Evolutionary conservation across 2,113 vertebrate genomes (phyloP).

Genomic region (Rhinopithecus roxellana): DNA sequence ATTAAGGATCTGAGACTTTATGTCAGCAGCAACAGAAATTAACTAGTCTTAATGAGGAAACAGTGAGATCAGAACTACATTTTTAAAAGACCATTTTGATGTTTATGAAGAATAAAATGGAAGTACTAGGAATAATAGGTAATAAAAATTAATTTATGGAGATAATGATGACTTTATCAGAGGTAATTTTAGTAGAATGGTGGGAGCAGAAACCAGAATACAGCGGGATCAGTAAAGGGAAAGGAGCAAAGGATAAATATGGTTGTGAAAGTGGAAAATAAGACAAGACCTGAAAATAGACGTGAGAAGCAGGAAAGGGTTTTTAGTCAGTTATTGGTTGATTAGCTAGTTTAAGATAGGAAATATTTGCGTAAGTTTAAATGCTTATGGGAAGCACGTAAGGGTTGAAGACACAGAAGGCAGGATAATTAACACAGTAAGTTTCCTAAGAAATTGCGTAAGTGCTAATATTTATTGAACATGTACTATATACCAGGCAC

Average conservation of each 20-base stretch:
- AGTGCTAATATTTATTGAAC: conserved; percentile 9
- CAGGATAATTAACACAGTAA: background rate
- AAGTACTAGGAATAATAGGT: background rate
- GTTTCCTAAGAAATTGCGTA: background rate
- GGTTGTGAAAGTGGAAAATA: background rate
- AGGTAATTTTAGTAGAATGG: background rate
- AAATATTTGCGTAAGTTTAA: background rate
- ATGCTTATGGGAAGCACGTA: background rate
- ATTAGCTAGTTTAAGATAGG: background rate
- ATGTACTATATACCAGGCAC: background rate
- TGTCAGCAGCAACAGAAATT: background rate
- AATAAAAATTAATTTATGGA: conserved; percentile 20
- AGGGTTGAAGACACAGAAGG: background rate
- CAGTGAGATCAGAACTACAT: background rate
- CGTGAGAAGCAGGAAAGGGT: background rate
- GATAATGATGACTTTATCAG: background rate
- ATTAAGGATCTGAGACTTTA: background rate
- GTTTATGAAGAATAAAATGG: background rate
- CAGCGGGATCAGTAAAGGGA: background rate
- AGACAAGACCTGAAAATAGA: conserved; percentile 2
- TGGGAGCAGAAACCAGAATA: background rate
- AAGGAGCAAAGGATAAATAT: background rate
- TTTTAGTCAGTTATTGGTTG: background rate
- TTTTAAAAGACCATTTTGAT: conserved; percentile 22
- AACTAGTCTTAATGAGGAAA: background rate